Evolutionary conservation across 2,113 vertebrate genomes (phyloP).

Genomic region (Anas platyrhynchos): DNA sequence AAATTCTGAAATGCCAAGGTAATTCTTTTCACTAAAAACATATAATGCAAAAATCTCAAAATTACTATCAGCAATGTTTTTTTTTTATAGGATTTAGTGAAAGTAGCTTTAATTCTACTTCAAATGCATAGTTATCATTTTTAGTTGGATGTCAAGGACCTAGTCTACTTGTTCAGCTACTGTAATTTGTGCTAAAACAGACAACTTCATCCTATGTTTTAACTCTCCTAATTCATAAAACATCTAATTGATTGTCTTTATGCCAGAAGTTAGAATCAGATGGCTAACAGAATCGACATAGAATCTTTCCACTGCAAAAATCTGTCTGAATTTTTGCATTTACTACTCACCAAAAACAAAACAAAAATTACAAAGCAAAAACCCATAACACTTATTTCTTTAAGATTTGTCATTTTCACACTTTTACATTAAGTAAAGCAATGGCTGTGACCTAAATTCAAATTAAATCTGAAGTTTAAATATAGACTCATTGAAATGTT

Average conservation of each 20-base stretch:
- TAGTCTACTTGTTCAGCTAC: not conserved
- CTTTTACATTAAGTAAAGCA: not conserved
- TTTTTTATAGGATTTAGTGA: not conserved
- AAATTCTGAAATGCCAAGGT: not conserved
- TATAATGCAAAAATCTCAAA: not conserved
- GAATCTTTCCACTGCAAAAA: not conserved
- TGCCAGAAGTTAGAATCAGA: not conserved
- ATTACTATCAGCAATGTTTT: not conserved
- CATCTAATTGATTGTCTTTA: not conserved
- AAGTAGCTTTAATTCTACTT: not conserved
- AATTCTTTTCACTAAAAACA: not conserved
- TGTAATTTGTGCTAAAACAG: not conserved
- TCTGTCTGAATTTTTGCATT: not conserved
- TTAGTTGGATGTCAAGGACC: not conserved
- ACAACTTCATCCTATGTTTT: not conserved
- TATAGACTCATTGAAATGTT: not conserved
- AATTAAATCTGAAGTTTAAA: not conserved
- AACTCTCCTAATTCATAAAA: not conserved
- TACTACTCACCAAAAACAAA: not conserved
- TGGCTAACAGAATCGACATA: not conserved
- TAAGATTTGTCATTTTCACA: not conserved
- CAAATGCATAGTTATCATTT: not conserved
- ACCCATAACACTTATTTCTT: not conserved
- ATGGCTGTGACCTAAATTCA: not conserved
- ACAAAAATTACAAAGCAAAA: not conserved